These are phyloP conservation scores for Oryzaephilus surinamensis DNA, from an alignment of 1,140 invertebrate genomes.

Conservation along the genomic window DNA sequence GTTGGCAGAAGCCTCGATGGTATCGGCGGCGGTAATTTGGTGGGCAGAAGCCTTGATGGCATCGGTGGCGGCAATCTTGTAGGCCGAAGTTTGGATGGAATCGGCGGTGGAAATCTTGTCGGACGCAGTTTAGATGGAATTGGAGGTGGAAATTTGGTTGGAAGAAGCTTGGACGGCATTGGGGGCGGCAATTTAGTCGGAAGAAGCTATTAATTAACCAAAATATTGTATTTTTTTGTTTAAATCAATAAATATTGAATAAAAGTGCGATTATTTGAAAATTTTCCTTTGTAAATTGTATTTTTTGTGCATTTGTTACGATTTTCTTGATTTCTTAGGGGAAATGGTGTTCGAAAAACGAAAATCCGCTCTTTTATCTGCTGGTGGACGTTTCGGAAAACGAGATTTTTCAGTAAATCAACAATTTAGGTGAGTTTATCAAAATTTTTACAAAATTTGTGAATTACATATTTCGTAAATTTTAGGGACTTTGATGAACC, in stretches of 20 bases:
- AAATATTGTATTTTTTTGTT: slow-evolving; percentile 9
- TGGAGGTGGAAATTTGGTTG: slow-evolving; percentile 8
- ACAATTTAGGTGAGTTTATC: slow-evolving; percentile 2
- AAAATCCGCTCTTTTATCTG: neutral
- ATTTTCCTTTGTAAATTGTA: no score
- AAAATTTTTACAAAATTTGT: no score
- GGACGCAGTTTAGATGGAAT: slow-evolving; percentile 10
- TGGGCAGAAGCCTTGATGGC: slow-evolving; percentile 9
- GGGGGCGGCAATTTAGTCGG: slow-evolving; percentile 8
- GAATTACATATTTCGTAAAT: no score
- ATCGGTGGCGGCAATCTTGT: slow-evolving; percentile 12
- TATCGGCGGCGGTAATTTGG: slow-evolving; percentile 9
- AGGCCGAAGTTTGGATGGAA: slow-evolving; percentile 11
- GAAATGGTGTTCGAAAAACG: neutral
- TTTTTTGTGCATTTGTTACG: slow-evolving; percentile 11
- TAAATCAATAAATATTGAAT: neutral
- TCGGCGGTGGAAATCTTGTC: slow-evolving; percentile 14
- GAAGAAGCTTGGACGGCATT: slow-evolving; percentile 8
- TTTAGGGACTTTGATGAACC: no score
- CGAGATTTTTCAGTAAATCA: neutral
- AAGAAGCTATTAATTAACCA: slow-evolving; percentile 9
- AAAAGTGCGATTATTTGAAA: slow-evolving; percentile 4
- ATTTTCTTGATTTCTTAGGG: neutral
- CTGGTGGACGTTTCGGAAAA: neutral
- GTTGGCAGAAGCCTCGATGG: slow-evolving; percentile 8